Conservation (phyloP, 2,888 invertebrate species). For the Drosophila rellima region DNA sequence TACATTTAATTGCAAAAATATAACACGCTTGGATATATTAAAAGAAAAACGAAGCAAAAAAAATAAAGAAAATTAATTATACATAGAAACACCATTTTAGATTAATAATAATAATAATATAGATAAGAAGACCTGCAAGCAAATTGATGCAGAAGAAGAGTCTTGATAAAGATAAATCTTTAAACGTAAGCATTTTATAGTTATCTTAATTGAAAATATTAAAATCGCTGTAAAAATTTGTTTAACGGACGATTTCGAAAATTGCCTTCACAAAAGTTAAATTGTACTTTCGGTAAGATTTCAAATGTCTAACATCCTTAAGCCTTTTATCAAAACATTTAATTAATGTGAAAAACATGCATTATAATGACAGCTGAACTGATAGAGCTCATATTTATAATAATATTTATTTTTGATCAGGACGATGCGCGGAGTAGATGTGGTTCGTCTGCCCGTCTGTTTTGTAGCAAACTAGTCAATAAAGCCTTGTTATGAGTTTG, state of each 20-base stretch:
- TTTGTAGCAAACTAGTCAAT: too few relatives aligned
- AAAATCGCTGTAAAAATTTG: not conserved
- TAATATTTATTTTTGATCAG: too few relatives aligned
- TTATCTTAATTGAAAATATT: conserved; percentile 8
- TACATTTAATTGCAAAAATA: not conserved
- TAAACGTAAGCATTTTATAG: not conserved
- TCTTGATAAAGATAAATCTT: not conserved
- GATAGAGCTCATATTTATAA: too few relatives aligned
- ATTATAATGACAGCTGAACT: too few relatives aligned
- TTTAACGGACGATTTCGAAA: not conserved
- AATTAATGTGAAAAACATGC: not conserved
- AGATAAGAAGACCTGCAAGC: not conserved
- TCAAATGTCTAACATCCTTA: too few relatives aligned
- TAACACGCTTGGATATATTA: not conserved
- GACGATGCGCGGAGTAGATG: too few relatives aligned
- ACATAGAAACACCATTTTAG: conserved; percentile 8
- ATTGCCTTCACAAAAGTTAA: not conserved
- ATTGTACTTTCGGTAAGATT: not conserved
- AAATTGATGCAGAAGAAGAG: not conserved
- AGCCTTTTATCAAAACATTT: too few relatives aligned
- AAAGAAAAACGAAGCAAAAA: not conserved
- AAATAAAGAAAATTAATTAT: not conserved
- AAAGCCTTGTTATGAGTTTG: too few relatives aligned
- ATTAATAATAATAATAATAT: not conserved
- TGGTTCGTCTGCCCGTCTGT: too few relatives aligned